Evolutionary conservation across 2,113 vertebrate genomes (phyloP), one percentile per base, ranked within the genome.

Genomic region (Delphinapterus leucas): DNA sequence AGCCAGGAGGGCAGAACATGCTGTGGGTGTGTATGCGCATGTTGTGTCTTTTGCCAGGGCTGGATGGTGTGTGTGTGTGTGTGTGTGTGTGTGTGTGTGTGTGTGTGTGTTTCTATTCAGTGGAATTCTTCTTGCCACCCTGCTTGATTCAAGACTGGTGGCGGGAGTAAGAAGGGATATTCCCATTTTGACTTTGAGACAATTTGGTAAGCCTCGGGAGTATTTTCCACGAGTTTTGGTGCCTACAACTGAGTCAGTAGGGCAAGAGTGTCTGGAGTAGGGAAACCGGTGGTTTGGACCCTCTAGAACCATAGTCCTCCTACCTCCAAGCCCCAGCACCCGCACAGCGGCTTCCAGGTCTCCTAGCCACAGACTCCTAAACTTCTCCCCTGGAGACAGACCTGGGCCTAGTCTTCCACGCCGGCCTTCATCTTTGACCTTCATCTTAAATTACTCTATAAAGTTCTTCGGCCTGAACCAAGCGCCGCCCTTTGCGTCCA

Each of bases 401-500:
- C 41, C 73, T 0, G 2, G 36, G 23, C 63, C 82, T 44, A 21
- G 26, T 38, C 44, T 63, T 31, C 58, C n/a, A 53, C 7, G 49
- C 8, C 6, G 1, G 65, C 60, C 89, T 67, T 20, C 26, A 67
- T 11, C 53, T 44, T 63, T 38, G 14, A 10, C 74, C 0, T 49
- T 49, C 49, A 15, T 15, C 14, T 49, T 74, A 86, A 76, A 95
- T 89, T 90, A 90, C 73, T 85, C 70, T 92, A 68, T 92, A 68
- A 93, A 97, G 82, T 86, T 83, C 82, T 96, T 95, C 93, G 83
- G 93, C 65, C 65, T 93, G 80, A 85, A 92, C 92, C 82, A 85
- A 95, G 92, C 36, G 31, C 41, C 81, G 61, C 28, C 33, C 49
- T 88, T 12, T 9, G 67, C 26, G 17, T 53, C 31, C 12, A 47